Percentiles rank a stretch among this genome's conserved stretches.
These are phyloP conservation scores for Chymomyza costata DNA, from an alignment of 1,140 invertebrate genomes.

Conservation along the genomic window DNA sequence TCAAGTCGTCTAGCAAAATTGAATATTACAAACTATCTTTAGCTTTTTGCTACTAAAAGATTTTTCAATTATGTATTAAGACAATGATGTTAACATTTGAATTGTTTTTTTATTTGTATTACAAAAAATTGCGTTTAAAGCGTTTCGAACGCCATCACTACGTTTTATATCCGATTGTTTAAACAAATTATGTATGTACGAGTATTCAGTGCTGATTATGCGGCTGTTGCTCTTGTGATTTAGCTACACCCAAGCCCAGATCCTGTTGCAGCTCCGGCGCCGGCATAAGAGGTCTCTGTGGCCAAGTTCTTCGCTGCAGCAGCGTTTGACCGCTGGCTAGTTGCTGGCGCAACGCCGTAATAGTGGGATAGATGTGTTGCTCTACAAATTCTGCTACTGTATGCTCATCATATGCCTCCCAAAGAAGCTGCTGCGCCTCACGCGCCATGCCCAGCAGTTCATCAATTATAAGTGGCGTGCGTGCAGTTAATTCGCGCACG, in stretches of 20 bases:
- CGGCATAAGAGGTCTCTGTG: conserved; percentile 70
- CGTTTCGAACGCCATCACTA: conserved; percentile 48
- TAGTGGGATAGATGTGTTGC: conserved; percentile 76
- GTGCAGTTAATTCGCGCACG: conserved; percentile 81
- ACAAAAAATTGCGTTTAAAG: conserved; percentile 38
- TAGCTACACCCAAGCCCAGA: conserved; percentile 36
- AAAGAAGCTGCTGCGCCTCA: conserved; percentile 80
- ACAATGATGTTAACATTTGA: conserved; percentile 40
- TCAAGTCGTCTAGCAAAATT: too few relatives aligned
- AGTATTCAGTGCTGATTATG: conserved; percentile 27
- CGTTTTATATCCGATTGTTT: conserved; percentile 23
- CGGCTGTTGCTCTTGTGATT: conserved; percentile 8
- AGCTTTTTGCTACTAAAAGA: conserved; percentile 30
- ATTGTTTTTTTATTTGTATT: conserved; percentile 34
- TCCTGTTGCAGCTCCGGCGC: conserved; percentile 42
- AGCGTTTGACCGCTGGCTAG: conserved; percentile 74
- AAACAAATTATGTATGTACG: conserved; percentile 11
- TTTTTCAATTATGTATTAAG: conserved; percentile 10
- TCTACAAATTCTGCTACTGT: conserved; percentile 87
- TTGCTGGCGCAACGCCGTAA: conserved; percentile 75
- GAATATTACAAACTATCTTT: conserved; percentile 9
- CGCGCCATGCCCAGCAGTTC: conserved; percentile 79
- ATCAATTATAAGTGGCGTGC: conserved; percentile 81
- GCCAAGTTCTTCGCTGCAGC: conserved; percentile 69
- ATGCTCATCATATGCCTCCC: conserved; percentile 82